Evolutionary conservation across 2,797 vertebrate genomes (phyloP), one percentile per base, ranked within the genome.

Genomic region (Pelodytes ibericus): DNA sequence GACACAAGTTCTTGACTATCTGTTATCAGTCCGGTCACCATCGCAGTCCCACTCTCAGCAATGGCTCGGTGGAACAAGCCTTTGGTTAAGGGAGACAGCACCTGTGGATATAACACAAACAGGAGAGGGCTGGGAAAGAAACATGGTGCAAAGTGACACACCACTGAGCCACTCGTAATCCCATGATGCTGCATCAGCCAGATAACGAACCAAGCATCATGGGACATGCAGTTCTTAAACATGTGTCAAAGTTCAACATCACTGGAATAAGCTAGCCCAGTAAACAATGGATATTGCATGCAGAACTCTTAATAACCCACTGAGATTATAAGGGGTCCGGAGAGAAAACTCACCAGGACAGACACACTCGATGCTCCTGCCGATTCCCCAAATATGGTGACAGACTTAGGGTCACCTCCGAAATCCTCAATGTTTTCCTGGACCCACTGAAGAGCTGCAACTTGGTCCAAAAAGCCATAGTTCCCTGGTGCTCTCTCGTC

Each of bases 391-490:
- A 90, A 92, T 2, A 95, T 81, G 10, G 94, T 95, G 75, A 96
- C 92, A 0, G 25, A 70, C 44, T 85, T 20, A 63, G 61, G 61
- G 22, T 64, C 61, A 25, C 61, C 61, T 41, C 61, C 61, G 25
- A 64, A 64, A 25, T 64, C 69, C 49, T 82, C 81, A 0, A 95
- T 91, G 25, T 94, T 95, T 72, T 89, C 83, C 81, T 90, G 89
- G 5, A 96, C 89, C 94, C 94, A 96, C 57, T 31, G 85, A 10
- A 95, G 86, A 0, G 93, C 90, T 0, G 90, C 88, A 24, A 94
- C 84, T 84, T 96, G 94, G 74, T 95, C 94, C 84, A 94, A 13
- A 62, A 89, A 90, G 2, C 94, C 94, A 89, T 91, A 94, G 85
- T 96, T 96, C 0, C 94, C 94, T 30, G 10, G 53, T 13, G 91